Evolutionary conservation across 2,888 invertebrate genomes (phyloP), one percentile per base, ranked within the genome.

Genomic region (Listrodromus nycthemerus): DNA sequence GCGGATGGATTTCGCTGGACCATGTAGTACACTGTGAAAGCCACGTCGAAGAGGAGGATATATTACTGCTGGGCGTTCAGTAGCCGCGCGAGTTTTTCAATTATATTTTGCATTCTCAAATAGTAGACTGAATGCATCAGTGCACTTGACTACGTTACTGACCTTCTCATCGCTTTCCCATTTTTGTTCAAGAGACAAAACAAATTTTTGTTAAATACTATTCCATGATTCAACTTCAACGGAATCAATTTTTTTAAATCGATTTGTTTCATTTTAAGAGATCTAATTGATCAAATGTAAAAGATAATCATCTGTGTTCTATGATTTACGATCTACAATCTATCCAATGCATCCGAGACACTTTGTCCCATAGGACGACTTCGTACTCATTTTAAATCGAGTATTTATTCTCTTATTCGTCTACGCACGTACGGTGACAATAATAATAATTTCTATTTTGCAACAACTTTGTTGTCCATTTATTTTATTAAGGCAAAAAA

Each of bases 11-110:
- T 61, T 61, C 73, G 61, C 19, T 61, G 58, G 45, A 30, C 58
- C n/a, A 24, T 21, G 71, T 41, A 45, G 55, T 55, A 61, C n/a
- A 61, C 24, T 21, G 21, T 2, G 61, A 24, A 30, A 21, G 45
- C 33, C 19, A 19, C 27, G 45, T 2, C 19, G 27, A 6, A 73
- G 45, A 27, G 30, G 61, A 73, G 41, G 73, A 63, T 63, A 63
- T 33, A 50, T 48, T 21, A 63, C 30, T 41, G 63, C 73, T 33
- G 48, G 48, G 73, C 63, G 73, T 63, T 21, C 48, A 33, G 73
- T 74, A 33, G 63, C 73, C 63, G 48, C 61, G 73, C 27, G 50
- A 13, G 10, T 74, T 74, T 74, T 74, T 63, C 73, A 74, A 61
- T 63, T 30, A 19, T 74, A 48, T 63, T 61, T 30, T 7, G 30